These are phyloP conservation scores for Salarias fasciatus DNA, from an alignment of 2,797 vertebrate species.

Conservation along the genomic window DNA sequence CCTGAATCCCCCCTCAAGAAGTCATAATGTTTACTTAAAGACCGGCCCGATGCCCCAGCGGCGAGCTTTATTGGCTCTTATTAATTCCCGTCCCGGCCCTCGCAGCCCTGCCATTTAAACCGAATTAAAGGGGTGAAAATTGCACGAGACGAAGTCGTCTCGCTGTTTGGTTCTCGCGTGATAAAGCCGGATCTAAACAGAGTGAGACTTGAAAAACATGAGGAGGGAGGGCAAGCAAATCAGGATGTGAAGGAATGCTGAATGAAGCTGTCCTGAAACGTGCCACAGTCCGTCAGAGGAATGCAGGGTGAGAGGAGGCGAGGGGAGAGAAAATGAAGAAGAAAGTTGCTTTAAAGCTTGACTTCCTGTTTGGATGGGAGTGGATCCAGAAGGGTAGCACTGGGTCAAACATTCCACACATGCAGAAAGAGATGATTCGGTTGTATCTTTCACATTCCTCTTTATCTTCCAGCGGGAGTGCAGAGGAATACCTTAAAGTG, in stretches of 20 bases:
- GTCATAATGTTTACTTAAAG: constrained; percentile 84
- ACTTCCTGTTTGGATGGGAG: constrained; percentile 78
- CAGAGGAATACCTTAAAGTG: constrained; percentile 31
- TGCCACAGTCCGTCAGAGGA: constrained; percentile 59
- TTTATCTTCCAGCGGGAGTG: constrained; percentile 44
- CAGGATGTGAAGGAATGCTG: constrained; percentile 73
- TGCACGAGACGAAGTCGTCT: constrained; percentile 82
- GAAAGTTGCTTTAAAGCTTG: constrained; percentile 65
- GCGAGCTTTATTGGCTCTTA: constrained; percentile 77
- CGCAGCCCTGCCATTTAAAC: constrained; percentile 79
- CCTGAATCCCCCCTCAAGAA: constrained; percentile 72
- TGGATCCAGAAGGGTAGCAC: constrained; percentile 64
- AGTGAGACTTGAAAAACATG: constrained; percentile 43
- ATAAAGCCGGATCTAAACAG: constrained; percentile 67
- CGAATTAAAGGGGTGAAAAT: constrained; percentile 80
- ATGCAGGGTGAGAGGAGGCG: constrained; percentile 42
- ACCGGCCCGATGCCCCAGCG: constrained; percentile 76
- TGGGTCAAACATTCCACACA: constrained; percentile 74
- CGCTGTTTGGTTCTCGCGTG: constrained; percentile 58
- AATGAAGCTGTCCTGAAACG: constrained; percentile 72
- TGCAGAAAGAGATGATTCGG: constrained; percentile 40
- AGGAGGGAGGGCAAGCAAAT: constrained; percentile 54
- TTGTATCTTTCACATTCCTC: constrained; percentile 38
- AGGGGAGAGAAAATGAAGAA: constrained; percentile 40
- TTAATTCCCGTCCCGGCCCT: constrained; percentile 77